Base-by-base conservation (phyloP, 2,888 invertebrate genomes). In the Cosmia trapezina region DNA sequence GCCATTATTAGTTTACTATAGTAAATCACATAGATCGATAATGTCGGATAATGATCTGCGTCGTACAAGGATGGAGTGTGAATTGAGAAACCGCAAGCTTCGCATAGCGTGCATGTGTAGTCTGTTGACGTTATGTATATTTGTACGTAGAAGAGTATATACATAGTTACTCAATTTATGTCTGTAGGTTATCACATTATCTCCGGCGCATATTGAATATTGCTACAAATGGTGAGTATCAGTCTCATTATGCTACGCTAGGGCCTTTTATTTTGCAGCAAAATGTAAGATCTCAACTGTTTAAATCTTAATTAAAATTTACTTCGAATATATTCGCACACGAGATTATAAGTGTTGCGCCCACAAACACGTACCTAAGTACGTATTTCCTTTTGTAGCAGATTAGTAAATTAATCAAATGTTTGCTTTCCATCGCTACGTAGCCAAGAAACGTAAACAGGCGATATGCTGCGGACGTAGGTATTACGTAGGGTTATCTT, bases 1-100 rank as follows among this genome's bases (percentile, higher is more conserved):
- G 89, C 91, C 89, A 94, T 94, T 94, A 94, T 93, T 92, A 92
- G 93, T 93, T 94, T 92, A 92, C 89, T 93, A 90, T 89, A 92
- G 91, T 93, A 92, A 94, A 94, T 94, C 92, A 93, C 89, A 90
- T 89, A 90, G 88, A 89, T 91, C 90, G 91, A 92, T 93, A 93
- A 91, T 93, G 88, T 92, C 90, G 89, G 93, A 93, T 94, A 93
- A 92, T 92, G 89, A 93, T 93, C 93, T 90, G 79, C 86, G 89
- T 89, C 86, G 89, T 87, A 87, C 87, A 88, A 89, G 91, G 91
- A 89, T 90, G 91, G 88, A 91, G 91, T 93, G 93, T 92, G 91
- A 90, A 92, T 92, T 92, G 93, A 87, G 87, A 90, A 92, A 93
- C 93, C 91, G 90, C 92, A 92, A 90, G 89, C 90, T 91, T 90